A percentile compares a stretch with the other conserved stretches of the same genome.
Conservation (phyloP, 2,797 vertebrate genomes). For the Lagorchestes hirsutus region DNA sequence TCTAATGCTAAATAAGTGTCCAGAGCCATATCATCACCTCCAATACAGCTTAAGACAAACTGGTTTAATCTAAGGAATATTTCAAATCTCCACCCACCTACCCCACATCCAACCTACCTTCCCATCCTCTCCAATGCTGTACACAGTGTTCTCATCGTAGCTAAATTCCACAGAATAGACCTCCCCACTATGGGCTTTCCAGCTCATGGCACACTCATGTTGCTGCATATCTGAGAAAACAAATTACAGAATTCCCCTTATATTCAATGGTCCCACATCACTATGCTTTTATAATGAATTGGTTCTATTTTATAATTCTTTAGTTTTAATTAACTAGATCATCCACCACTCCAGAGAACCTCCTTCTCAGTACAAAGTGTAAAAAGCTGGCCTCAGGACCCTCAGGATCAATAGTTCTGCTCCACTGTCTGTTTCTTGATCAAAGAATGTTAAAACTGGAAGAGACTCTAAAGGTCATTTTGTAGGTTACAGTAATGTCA, state of each 20-base stretch:
- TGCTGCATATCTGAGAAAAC: constrained; percentile 94
- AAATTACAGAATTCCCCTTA: not conserved
- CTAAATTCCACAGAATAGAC: constrained; percentile 99
- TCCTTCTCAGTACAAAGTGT: not conserved
- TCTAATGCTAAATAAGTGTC: accelerated
- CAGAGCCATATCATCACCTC: not conserved
- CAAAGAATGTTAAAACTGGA: not conserved
- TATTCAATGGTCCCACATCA: not conserved
- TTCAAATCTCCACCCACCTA: not conserved
- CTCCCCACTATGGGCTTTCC: constrained; percentile 95
- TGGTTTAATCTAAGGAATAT: not conserved
- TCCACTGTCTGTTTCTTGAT: not conserved
- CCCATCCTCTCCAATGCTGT: constrained; percentile 96
- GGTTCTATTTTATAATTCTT: not conserved
- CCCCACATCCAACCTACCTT: constrained; percentile 87
- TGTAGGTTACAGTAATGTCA: not conserved
- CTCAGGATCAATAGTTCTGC: not conserved
- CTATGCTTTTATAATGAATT: not conserved
- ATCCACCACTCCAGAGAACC: not conserved
- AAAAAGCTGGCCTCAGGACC: too few species aligned
- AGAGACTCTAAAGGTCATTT: not conserved
- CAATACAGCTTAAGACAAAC: not conserved
- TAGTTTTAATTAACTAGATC: not conserved
- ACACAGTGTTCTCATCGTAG: constrained; percentile 97
- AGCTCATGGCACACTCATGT: constrained; percentile 96